Conservation (phyloP, 2,888 invertebrate species). For the Falcaria lacertinaria region DNA sequence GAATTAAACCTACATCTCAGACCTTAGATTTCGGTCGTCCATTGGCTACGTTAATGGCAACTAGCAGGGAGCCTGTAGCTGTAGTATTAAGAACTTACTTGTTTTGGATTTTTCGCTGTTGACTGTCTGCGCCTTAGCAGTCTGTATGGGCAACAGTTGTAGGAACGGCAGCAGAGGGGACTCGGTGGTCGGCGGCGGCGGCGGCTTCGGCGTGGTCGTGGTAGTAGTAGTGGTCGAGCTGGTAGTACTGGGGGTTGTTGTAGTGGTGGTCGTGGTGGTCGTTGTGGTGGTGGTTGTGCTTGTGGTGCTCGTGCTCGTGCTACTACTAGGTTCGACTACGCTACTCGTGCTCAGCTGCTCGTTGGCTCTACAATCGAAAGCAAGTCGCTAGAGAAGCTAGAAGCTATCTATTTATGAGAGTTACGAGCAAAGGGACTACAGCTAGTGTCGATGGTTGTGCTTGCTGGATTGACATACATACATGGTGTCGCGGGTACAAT, state of each 20-base stretch:
- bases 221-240: slow-evolving; percentile 56
- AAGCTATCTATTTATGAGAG: neutral
- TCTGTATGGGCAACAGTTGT: slow-evolving; percentile 67
- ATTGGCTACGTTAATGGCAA: too few species aligned
- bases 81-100: slow-evolving; percentile 44
- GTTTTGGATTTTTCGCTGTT: slow-evolving; percentile 41
- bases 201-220: slow-evolving; percentile 43
- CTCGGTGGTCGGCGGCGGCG: slow-evolving; percentile 39
- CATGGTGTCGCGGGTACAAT: too few species aligned
- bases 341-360: slow-evolving; percentile 40
- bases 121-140: slow-evolving; percentile 29
- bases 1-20: too few species aligned
- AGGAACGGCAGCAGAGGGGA: slow-evolving; percentile 55
- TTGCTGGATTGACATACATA: too few species aligned
- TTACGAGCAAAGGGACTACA: too few species aligned
- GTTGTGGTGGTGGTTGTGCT: slow-evolving; percentile 48
- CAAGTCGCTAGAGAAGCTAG: slow-evolving; percentile 9
- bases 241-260: slow-evolving; percentile 64
- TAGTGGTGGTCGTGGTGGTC: slow-evolving; percentile 52
- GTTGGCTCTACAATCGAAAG: slow-evolving; percentile 50
- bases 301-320: slow-evolving; percentile 41
- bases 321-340: slow-evolving; percentile 49
- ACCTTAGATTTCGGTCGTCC: too few species aligned
- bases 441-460: too few species aligned
- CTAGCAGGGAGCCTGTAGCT: too few species aligned